Percentiles rank a stretch among this genome's conserved stretches.
phyloP scores from a whole-genome alignment of 2,113 vertebrate genomes.

The Tretioscincus oriximinensis region DNA sequence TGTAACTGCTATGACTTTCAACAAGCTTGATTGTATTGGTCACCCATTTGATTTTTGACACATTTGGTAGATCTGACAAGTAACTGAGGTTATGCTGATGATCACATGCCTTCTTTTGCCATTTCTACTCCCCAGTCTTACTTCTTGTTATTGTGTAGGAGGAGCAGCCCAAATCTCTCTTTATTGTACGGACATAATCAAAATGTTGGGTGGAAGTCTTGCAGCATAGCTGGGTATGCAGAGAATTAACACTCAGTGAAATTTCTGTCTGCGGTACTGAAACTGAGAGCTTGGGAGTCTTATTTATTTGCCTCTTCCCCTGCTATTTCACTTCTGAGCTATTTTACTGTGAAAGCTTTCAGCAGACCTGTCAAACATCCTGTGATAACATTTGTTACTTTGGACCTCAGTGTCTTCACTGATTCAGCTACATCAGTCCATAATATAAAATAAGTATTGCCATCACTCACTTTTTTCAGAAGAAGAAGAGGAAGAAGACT shows the following conservation, averaged over 20 bases:
- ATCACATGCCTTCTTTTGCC: conserved; percentile 20
- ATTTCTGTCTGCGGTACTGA: background rate
- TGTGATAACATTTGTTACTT: background rate
- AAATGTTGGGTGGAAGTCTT: background rate
- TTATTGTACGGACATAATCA: background rate
- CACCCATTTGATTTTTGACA: conserved; percentile 40
- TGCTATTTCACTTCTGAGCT: background rate
- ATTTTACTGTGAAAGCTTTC: background rate
- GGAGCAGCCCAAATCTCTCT: rapidly evolving
- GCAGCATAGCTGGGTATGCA: background rate
- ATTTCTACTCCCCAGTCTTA: rapidly evolving
- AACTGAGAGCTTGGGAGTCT: background rate
- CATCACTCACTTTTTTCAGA: background rate
- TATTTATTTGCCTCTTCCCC: conserved; percentile 20
- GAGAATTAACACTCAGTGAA: rapidly evolving
- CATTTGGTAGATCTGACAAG: conserved; percentile 12
- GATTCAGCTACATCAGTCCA: background rate
- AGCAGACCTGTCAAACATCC: background rate
- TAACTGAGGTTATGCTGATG: background rate
- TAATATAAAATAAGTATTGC: background rate
- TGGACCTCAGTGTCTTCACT: background rate
- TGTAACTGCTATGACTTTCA: background rate
- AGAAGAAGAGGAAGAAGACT: background rate
- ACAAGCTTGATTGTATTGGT: conserved; percentile 23
- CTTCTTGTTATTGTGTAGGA: background rate